These are phyloP conservation scores for Hoplostethus atlanticus DNA, from an alignment of 2,797 vertebrate species.

Conservation along the genomic window DNA sequence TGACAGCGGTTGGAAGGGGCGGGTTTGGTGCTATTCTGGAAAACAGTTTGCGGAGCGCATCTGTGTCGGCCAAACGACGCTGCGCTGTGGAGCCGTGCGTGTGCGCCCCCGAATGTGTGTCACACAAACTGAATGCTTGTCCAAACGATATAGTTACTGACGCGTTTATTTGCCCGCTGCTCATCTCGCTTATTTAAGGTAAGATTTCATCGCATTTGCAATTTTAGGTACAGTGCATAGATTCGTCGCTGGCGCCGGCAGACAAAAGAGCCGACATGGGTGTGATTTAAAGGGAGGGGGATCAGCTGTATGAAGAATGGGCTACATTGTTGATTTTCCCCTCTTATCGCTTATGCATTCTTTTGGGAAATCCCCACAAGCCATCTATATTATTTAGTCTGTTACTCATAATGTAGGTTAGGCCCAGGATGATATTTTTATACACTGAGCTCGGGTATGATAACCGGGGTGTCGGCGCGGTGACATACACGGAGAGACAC, in stretches of 20 bases:
- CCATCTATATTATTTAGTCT: not conserved
- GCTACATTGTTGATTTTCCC: constrained; percentile 52
- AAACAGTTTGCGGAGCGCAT: constrained; percentile 73
- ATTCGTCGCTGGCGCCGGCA: constrained; percentile 52
- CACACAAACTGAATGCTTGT: constrained; percentile 5
- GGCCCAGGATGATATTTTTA: not conserved
- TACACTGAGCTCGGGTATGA: constrained; percentile 1
- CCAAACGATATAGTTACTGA: not conserved
- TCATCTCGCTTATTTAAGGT: constrained; percentile 53
- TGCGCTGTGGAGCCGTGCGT: constrained; percentile 17
- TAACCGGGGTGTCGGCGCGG: constrained; percentile 22
- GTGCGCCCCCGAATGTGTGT: constrained; percentile 18
- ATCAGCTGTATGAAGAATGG: constrained; percentile 73
- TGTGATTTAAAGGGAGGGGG: constrained; percentile 83
- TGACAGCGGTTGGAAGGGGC: constrained; percentile 61
- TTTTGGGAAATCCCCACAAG: not conserved
- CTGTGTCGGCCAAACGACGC: constrained; percentile 61
- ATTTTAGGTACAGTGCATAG: not conserved
- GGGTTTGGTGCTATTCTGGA: constrained; percentile 73
- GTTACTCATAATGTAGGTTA: not conserved
- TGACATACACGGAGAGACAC: constrained; percentile 32
- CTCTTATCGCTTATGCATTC: not conserved
- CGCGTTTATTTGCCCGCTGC: not conserved
- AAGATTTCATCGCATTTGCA: constrained; percentile 34
- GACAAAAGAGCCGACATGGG: constrained; percentile 82